Evolutionary conservation across 2,113 vertebrate species (phyloP).

Genomic region (Spheniscus mendiculus): DNA sequence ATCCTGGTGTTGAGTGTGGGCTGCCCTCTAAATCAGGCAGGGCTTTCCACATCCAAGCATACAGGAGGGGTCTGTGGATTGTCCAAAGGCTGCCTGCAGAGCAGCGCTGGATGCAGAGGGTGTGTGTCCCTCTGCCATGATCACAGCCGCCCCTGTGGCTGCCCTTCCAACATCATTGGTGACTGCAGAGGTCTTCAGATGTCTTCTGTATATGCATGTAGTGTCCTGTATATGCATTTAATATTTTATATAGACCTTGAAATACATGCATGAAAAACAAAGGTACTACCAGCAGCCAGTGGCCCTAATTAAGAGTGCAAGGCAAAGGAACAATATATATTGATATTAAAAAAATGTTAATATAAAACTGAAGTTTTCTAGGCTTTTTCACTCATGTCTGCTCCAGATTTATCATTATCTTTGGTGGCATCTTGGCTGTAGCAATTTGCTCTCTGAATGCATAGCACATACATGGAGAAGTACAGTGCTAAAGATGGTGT

Average conservation of each 20-base stretch:
- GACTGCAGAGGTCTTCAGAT: not conserved
- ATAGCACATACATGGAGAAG: not conserved
- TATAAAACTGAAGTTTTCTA: not conserved
- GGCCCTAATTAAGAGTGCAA: not conserved
- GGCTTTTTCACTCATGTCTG: not conserved
- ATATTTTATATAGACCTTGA: not conserved
- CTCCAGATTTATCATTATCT: not conserved
- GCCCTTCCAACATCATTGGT: not conserved
- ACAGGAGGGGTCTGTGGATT: not conserved
- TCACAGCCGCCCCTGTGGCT: not conserved
- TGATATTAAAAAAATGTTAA: not conserved
- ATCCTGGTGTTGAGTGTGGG: not conserved
- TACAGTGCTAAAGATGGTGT: not conserved
- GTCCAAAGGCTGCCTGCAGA: not conserved
- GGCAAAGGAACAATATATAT: not conserved
- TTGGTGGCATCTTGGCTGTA: not conserved
- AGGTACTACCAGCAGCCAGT: not conserved
- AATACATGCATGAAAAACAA: not conserved
- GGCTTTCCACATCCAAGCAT: not conserved
- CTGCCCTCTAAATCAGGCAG: not conserved
- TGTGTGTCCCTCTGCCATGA: not conserved
- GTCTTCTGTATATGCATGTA: not conserved
- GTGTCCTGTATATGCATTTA: not conserved
- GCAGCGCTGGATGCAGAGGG: rapidly evolving
- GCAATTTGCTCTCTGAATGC: not conserved